Percentiles rank a stretch among this genome's conserved stretches.
Conservation (phyloP, 2,797 vertebrate genomes). For the Centroberyx gerrardi region DNA sequence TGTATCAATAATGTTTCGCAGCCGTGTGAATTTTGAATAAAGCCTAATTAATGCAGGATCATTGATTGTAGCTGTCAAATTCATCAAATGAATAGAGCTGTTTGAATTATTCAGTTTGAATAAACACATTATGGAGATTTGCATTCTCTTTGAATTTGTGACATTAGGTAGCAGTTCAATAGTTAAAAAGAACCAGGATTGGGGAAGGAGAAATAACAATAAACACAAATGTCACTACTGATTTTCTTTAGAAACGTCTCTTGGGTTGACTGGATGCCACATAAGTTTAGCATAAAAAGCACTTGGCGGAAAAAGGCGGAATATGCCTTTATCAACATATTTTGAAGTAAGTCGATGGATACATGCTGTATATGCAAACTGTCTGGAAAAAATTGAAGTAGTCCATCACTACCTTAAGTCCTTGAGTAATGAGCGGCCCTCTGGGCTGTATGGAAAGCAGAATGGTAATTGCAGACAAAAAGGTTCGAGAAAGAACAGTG, state of each 20-base stretch:
- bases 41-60: conserved; percentile 71
- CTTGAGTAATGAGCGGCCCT: conserved; percentile 65
- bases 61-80: conserved; percentile 66
- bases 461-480: conserved; percentile 66
- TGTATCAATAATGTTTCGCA: conserved; percentile 57
- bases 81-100: conserved; percentile 58
- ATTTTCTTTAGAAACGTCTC: conserved; percentile 21
- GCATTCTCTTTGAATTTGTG: conserved; percentile 51
- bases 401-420: conserved; percentile 59
- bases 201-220: conserved; percentile 37
- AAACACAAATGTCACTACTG: conserved; percentile 40
- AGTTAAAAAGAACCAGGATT: conserved; percentile 41
- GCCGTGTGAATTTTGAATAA: conserved; percentile 72
- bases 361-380: conserved; percentile 31
- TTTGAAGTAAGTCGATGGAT: conserved; percentile 17
- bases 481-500: conserved; percentile 14
- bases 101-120: conserved; percentile 69
- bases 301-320: background rate
- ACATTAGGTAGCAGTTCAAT: conserved; percentile 52
- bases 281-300: too few relatives aligned
- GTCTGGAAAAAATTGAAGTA: conserved; percentile 60
- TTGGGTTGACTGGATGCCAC: too few relatives aligned
- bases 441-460: conserved; percentile 58
- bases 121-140: conserved; percentile 47
- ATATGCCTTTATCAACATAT: background rate